Evolutionary conservation across 2,888 invertebrate species (phyloP).

Genomic region (Polietes domitor): DNA sequence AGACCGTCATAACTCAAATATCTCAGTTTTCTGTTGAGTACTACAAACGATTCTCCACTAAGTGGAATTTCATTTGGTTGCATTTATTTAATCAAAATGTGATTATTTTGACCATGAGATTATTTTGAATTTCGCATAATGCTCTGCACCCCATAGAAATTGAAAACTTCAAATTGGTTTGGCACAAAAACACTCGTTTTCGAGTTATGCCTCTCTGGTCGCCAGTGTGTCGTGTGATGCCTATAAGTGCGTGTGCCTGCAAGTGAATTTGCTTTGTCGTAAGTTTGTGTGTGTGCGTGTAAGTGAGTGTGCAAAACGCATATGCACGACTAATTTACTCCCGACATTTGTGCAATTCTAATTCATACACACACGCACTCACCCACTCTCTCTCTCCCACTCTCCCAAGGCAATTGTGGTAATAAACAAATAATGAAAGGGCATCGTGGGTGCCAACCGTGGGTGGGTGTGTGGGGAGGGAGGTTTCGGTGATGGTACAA

Average conservation of each 20-base stretch:
- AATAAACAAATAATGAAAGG: slow-evolving; percentile 51
- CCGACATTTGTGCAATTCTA: slow-evolving; percentile 39
- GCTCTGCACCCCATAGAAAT: no score
- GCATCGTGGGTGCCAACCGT: slow-evolving; percentile 23
- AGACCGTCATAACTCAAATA: no score
- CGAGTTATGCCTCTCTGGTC: no score
- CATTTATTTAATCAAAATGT: no score
- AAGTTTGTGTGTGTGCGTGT: slow-evolving; percentile 39
- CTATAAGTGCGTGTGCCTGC: background rate
- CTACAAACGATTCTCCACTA: no score
- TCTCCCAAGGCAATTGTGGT: slow-evolving; percentile 19
- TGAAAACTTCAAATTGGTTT: no score
- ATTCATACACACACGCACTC: slow-evolving; percentile 14
- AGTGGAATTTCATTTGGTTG: no score
- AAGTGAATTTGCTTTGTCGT: slow-evolving; percentile 42
- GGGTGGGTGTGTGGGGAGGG: background rate
- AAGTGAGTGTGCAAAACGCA: slow-evolving; percentile 11
- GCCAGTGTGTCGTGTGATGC: no score
- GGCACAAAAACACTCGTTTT: no score
- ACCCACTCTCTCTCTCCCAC: slow-evolving; percentile 1
- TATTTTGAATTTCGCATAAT: no score
- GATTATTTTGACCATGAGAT: no score
- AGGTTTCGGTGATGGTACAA: background rate
- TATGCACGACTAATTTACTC: background rate
- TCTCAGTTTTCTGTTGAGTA: no score